Evolutionary conservation across 2,797 vertebrate species (phyloP).

Genomic region (Mormyrops boulengeri): DNA sequence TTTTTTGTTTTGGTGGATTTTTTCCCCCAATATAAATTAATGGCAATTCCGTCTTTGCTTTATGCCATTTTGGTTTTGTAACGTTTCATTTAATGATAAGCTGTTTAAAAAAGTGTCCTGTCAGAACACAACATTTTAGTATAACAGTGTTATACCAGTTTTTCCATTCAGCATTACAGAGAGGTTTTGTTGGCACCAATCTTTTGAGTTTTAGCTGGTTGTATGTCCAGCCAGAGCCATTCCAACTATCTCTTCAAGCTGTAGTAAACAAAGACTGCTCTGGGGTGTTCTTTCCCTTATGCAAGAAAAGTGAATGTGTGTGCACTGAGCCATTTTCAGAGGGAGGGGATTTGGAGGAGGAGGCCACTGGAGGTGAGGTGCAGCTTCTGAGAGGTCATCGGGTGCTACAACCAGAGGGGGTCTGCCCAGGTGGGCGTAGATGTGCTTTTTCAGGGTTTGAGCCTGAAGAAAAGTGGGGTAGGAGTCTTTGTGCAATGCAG

Average conservation of each 20-base stretch:
- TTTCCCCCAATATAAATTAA: neutral
- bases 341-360: neutral
- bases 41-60: neutral
- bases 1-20: neutral
- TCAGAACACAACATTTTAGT: neutral
- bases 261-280: neutral
- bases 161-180: neutral
- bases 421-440: constrained; percentile 41
- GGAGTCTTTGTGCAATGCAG: constrained; percentile 54
- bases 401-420: neutral
- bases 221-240: neutral
- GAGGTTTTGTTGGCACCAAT: neutral
- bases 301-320: neutral
- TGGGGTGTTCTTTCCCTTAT: neutral
- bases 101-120: neutral
- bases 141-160: neutral
- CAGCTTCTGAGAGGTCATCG: neutral
- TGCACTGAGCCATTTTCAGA: neutral
- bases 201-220: neutral
- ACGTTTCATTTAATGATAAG: neutral
- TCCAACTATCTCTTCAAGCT: neutral
- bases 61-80: neutral
- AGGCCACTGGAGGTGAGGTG: neutral
- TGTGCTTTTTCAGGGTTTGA: constrained; percentile 54
- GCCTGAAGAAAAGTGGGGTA: constrained; percentile 52